Conservation (phyloP, 2,888 invertebrate genomes). For the Escarpia spicata region DNA sequence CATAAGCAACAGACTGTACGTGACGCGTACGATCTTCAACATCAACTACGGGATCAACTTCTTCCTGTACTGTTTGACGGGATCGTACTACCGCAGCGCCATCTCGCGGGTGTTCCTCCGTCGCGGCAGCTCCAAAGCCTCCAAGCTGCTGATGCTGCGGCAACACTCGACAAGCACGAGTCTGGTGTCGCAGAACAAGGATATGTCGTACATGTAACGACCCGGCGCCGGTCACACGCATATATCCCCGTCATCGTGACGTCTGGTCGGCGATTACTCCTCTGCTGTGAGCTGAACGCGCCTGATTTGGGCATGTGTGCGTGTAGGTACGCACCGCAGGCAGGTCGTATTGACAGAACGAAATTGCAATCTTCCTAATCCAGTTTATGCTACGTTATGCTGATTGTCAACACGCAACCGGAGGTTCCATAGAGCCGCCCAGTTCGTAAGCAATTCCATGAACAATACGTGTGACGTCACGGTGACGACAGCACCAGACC, state of each 20-base stretch:
- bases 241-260: background rate
- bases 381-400: background rate
- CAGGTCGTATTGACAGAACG: background rate
- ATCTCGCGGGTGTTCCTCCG: constrained; percentile 6
- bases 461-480: background rate
- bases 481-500: no score
- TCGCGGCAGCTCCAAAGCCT: background rate
- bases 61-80: background rate
- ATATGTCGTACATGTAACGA: background rate
- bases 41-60: background rate
- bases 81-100: constrained; percentile 1
- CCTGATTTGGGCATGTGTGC: no score
- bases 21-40: background rate
- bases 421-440: background rate
- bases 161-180: background rate
- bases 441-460: background rate
- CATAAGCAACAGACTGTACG: background rate
- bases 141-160: background rate
- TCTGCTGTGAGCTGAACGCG: no score
- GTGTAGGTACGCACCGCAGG: background rate
- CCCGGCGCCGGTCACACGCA: background rate
- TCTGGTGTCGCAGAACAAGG: background rate
- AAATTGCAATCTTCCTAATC: background rate
- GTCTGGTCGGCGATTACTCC: no score
- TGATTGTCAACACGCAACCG: background rate